These are phyloP conservation scores for Pseudocheirus occidentalis DNA, from an alignment of 2,797 vertebrate genomes.

Conservation along the genomic window DNA sequence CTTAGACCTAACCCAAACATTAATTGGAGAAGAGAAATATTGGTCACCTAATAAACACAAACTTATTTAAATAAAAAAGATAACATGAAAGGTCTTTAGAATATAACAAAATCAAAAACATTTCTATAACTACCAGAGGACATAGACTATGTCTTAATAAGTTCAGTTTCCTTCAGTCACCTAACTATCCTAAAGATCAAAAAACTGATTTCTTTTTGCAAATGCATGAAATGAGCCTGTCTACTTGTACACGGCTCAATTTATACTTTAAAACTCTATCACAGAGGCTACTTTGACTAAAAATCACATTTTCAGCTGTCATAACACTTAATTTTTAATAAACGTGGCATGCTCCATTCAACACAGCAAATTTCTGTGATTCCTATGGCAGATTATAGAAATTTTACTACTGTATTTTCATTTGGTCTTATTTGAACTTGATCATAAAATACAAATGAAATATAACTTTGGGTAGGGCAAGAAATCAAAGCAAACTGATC, in stretches of 20 bases:
- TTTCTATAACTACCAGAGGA: background rate
- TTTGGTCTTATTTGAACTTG: background rate
- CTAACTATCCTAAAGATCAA: background rate
- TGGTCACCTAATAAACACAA: background rate
- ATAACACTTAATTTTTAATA: background rate
- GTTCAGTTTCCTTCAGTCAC: conserved; percentile 15
- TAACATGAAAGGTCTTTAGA: background rate
- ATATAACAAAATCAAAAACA: background rate
- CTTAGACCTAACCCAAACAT: background rate
- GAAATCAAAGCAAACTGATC: background rate
- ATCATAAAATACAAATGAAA: background rate
- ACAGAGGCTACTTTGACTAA: background rate
- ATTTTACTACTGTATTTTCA: background rate
- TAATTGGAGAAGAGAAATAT: background rate
- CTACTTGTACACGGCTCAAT: background rate
- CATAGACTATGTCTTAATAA: background rate
- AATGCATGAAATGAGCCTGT: conserved; percentile 30
- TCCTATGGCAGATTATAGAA: conserved; percentile 6
- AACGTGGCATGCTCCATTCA: background rate
- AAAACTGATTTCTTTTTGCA: conserved; percentile 58
- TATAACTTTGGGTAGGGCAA: background rate
- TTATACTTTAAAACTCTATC: background rate
- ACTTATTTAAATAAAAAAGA: background rate
- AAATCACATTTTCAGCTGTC: conserved; percentile 22
- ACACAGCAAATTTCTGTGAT: conserved; percentile 28